Percentiles rank a stretch among this genome's conserved stretches.
These are phyloP conservation scores for Myotis lucifugus DNA, from an alignment of 2,113 vertebrate genomes.

Conservation along the genomic window DNA sequence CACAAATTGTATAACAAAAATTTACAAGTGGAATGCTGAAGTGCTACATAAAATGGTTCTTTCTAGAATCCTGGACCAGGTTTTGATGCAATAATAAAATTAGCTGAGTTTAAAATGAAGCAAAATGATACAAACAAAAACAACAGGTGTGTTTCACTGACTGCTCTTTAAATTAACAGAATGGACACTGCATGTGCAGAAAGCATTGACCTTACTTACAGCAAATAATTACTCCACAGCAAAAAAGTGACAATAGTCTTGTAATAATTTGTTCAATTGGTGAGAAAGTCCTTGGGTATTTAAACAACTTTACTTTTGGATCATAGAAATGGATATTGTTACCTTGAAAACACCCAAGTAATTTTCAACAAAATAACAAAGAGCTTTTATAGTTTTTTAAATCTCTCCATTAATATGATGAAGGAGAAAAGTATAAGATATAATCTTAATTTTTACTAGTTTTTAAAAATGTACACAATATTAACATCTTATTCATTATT, in stretches of 20 bases:
- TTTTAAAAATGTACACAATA: background rate
- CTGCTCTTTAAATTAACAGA: background rate
- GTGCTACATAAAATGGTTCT: background rate
- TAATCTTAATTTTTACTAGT: background rate
- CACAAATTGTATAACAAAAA: background rate
- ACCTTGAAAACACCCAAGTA: background rate
- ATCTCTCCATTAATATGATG: background rate
- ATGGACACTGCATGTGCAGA: too few relatives aligned
- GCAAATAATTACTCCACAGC: background rate
- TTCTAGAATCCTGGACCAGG: too few relatives aligned
- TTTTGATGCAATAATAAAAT: background rate
- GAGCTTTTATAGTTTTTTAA: background rate
- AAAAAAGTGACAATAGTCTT: background rate
- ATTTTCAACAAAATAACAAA: slow-evolving; percentile 39
- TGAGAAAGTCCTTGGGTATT: background rate
- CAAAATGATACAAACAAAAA: background rate
- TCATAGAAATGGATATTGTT: background rate
- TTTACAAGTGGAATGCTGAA: background rate
- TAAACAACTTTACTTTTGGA: background rate
- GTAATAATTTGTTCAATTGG: background rate
- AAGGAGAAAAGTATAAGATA: background rate
- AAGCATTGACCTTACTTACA: background rate
- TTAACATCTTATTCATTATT: background rate
- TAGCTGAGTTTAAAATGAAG: background rate
- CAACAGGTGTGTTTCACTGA: too few relatives aligned